Evolutionary conservation across 2,113 vertebrate species (phyloP).

Genomic region (Sceloporus tristichus): DNA sequence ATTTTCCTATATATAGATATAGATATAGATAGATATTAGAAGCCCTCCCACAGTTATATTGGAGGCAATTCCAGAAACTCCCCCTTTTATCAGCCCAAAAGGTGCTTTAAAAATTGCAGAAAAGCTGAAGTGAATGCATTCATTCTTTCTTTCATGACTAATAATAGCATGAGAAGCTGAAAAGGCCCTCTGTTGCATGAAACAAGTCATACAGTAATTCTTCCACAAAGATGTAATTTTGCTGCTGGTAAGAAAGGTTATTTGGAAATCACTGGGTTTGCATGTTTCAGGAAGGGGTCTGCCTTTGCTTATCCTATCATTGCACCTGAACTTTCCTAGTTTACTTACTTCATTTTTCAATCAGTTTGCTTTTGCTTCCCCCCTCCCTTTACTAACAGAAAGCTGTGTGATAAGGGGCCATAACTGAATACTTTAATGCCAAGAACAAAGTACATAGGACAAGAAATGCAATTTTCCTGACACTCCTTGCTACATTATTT

Average conservation of each 20-base stretch:
- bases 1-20: slow-evolving; percentile 33
- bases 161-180: slow-evolving; percentile 32
- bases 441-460: neutral
- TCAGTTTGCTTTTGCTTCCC: neutral
- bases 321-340: slow-evolving; percentile 8
- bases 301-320: slow-evolving; percentile 1
- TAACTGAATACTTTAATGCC: neutral
- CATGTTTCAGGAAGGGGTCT: slow-evolving; percentile 49
- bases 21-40: slow-evolving; percentile 8
- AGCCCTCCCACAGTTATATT: neutral
- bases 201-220: slow-evolving; percentile 38
- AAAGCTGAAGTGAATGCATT: slow-evolving; percentile 40
- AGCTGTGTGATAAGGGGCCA: neutral
- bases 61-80: slow-evolving; percentile 31
- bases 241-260: slow-evolving; percentile 43
- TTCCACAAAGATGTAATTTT: slow-evolving; percentile 42
- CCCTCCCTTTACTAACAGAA: neutral
- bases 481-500: slow-evolving; percentile 3
- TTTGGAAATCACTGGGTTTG: slow-evolving; percentile 6
- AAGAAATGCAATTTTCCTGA: neutral
- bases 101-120: slow-evolving; percentile 11
- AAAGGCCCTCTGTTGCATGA: slow-evolving; percentile 46
- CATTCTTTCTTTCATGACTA: slow-evolving; percentile 53
- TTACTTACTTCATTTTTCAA: slow-evolving; percentile 18
- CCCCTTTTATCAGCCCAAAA: slow-evolving; percentile 26